Evolutionary conservation across 2,888 invertebrate genomes (phyloP).

Genomic region (Meghimatium bilineatum): DNA sequence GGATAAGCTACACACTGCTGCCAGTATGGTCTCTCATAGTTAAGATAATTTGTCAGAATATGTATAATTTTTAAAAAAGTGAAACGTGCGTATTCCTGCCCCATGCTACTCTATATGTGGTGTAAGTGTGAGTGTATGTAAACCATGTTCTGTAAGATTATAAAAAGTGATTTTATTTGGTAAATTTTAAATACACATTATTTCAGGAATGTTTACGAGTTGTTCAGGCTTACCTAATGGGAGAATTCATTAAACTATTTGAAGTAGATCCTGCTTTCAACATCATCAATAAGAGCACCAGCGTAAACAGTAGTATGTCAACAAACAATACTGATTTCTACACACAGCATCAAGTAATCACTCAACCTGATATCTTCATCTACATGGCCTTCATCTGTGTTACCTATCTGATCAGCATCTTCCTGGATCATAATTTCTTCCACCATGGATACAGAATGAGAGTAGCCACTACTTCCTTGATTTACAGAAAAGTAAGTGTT

Average conservation of each 20-base stretch:
- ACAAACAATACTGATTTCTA: background rate
- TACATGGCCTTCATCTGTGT: slow-evolving; percentile 56
- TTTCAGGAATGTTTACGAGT: slow-evolving; percentile 61
- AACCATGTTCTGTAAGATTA: too few relatives aligned
- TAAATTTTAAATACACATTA: background rate
- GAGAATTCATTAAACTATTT: slow-evolving; percentile 59
- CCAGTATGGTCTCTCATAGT: too few relatives aligned
- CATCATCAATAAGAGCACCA: background rate
- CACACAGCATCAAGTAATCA: slow-evolving; percentile 25
- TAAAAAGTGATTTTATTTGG: too few relatives aligned
- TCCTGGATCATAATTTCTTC: slow-evolving; percentile 64
- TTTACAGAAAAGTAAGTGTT: slow-evolving; percentile 63
- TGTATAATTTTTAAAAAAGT: too few relatives aligned
- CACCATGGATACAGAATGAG: slow-evolving; percentile 64
- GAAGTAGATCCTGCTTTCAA: slow-evolving; percentile 35
- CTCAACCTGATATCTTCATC: slow-evolving; percentile 57
- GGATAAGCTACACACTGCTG: too few relatives aligned
- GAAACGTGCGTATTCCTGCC: too few relatives aligned
- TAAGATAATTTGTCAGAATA: too few relatives aligned
- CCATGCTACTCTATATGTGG: too few relatives aligned
- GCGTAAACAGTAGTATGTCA: background rate
- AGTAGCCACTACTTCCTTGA: slow-evolving; percentile 63
- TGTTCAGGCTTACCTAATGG: slow-evolving; percentile 62
- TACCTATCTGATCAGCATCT: slow-evolving; percentile 57
- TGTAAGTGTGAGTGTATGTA: too few relatives aligned